Percentiles rank a stretch among this genome's conserved stretches.
Conservation (phyloP, 2,113 vertebrate genomes). For the Emydura subglobosa region DNA sequence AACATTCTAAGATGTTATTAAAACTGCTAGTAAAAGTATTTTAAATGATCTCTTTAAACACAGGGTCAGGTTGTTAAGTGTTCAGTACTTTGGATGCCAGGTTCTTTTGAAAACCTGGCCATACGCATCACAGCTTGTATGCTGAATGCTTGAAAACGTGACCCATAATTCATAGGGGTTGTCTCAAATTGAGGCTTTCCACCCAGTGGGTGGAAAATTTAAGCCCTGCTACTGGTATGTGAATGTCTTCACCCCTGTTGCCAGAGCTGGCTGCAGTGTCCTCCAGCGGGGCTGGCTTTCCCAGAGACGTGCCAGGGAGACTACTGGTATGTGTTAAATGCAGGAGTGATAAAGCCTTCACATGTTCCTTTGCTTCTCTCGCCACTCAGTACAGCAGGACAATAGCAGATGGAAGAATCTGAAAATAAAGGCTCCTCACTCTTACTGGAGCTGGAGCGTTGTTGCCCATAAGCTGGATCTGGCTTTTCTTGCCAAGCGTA, state of each 20-base stretch:
- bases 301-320: neutral
- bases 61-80: neutral
- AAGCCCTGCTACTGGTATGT: neutral
- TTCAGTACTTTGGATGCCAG: neutral
- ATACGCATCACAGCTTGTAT: neutral
- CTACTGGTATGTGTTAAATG: neutral
- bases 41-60: neutral
- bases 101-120: neutral
- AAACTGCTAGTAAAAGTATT: neutral
- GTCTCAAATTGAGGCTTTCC: neutral
- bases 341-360: neutral
- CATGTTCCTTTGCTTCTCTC: neutral
- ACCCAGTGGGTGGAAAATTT: neutral
- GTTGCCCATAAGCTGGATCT: neutral
- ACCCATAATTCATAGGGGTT: neutral
- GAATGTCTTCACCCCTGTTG: no score
- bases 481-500: conserved; percentile 48
- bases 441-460: conserved; percentile 65
- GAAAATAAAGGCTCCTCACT: conserved; percentile 9
- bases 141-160: neutral
- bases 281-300: neutral
- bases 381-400: neutral
- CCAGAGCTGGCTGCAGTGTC: neutral
- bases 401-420: neutral
- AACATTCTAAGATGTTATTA: neutral